These are phyloP conservation scores for Petrolisthes manimaculis DNA, from an alignment of 2,888 invertebrate genomes.

Conservation along the genomic window DNA sequence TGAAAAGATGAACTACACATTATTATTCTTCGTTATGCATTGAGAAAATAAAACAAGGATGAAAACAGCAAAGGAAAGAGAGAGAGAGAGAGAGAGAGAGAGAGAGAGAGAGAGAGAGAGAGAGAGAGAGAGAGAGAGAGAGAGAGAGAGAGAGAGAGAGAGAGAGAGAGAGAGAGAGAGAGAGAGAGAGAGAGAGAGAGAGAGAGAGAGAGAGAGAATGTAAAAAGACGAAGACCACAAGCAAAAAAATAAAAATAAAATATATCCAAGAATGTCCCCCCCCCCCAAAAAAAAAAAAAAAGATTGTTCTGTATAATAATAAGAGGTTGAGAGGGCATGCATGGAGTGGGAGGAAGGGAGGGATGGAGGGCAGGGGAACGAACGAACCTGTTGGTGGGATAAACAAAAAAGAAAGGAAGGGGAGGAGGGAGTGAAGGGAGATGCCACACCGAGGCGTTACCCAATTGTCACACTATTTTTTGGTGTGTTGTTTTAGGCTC, in stretches of 20 bases:
- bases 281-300: neutral
- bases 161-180: constrained; percentile 31
- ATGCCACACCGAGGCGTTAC: too few species aligned
- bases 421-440: neutral
- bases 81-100: constrained; percentile 9
- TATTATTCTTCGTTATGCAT: neutral
- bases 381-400: neutral
- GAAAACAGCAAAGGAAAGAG: neutral
- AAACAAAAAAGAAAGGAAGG: neutral
- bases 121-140: neutral
- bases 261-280: neutral
- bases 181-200: constrained; percentile 34
- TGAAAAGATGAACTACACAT: neutral
- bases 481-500: too few species aligned
- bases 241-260: neutral
- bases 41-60: neutral
- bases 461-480: too few species aligned
- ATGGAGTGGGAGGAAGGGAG: too few species aligned
- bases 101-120: neutral
- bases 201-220: constrained; percentile 41
- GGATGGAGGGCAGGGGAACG: neutral
- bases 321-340: neutral
- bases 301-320: neutral
- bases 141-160: constrained; percentile 16
- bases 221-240: neutral